These are phyloP conservation scores for Rhopalosiphum padi DNA, from an alignment of 1,140 invertebrate genomes.

Conservation along the genomic window DNA sequence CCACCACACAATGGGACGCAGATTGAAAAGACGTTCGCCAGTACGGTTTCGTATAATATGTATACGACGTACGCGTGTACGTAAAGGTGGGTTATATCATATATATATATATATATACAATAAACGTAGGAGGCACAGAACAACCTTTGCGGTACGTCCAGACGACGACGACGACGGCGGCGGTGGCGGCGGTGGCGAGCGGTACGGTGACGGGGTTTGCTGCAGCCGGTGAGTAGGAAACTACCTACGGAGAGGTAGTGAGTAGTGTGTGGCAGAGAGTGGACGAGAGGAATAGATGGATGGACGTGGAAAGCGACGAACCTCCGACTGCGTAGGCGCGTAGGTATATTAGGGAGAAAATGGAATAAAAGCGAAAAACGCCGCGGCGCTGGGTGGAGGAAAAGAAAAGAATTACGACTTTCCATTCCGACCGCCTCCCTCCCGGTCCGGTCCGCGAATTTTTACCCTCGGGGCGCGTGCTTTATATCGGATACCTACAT, in stretches of 20 bases:
- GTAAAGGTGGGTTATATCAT: not conserved
- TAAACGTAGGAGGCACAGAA: not conserved
- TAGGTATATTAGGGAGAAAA: constrained; percentile 54
- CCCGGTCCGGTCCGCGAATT: not conserved
- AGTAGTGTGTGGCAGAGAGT: too few species aligned
- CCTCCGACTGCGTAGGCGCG: not conserved
- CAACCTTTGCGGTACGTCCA: not conserved
- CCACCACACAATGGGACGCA: constrained; percentile 47
- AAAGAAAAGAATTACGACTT: constrained; percentile 45
- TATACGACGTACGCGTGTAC: too few species aligned
- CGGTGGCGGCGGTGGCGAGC: not conserved
- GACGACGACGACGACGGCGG: not conserved
- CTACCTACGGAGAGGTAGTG: not conserved
- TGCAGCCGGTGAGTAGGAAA: not conserved
- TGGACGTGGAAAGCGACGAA: not conserved
- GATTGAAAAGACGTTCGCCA: constrained; percentile 52
- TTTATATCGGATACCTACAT: constrained; percentile 47
- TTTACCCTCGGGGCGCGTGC: constrained; percentile 8
- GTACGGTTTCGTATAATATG: not conserved
- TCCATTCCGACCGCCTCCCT: not conserved
- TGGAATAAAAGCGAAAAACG: constrained; percentile 49
- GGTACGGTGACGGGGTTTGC: too few species aligned
- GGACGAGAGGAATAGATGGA: not conserved
- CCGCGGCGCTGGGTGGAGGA: not conserved
- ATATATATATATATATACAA: not conserved